Evolutionary conservation across 2,797 vertebrate species (phyloP), one percentile per base, ranked within the genome.

Genomic region (Emydoidea blandingii): DNA sequence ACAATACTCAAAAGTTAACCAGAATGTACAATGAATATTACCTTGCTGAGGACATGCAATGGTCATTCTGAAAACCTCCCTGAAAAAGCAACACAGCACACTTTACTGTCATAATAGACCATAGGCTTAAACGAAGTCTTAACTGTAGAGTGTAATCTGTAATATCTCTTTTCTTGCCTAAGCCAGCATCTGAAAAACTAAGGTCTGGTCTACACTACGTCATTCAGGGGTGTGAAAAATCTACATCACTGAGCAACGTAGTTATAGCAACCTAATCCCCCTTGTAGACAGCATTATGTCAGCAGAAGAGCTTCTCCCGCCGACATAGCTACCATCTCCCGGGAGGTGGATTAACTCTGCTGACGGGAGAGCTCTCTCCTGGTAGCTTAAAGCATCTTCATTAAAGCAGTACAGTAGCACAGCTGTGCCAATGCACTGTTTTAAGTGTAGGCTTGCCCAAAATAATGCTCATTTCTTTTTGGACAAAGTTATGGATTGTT

Each of bases 1-100:
- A 68, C 72, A 95, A 93, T 94, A 91, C 34, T 59, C 82, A 9
- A 84, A 31, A 96, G 90, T 89, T 91, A 88, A 88, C 52, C 34
- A 86, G 74, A 57, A 59, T 0, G 21, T 80, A 93, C 80, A 15
- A 57, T 94, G 74, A 0, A 0, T 50, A 62, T 92, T 89, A 74
- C 54, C 9, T 72, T 41, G 19, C 78, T 74, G 80, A 81, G 91
- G 78, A 37, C 82, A 90, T 78, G 29, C 41, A 72, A 65, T 11
- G 83, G 88, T 89, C 88, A 50, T 11, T 87, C 89, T 82, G 79
- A 79, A 91, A 95, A 90, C 27, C 19, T 83, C 41, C 92, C 56
- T 56, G 34, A 11, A 91, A 52, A 52, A 87, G 34, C 41, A 23
- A 87, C 78, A 79, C 37, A 41, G 23, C 25, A 78, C 7, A 15